A percentile compares a stretch with the other conserved stretches of the same genome.
Conservation (phyloP, 2,797 vertebrate species). For the Sphaeramia orbicularis region DNA sequence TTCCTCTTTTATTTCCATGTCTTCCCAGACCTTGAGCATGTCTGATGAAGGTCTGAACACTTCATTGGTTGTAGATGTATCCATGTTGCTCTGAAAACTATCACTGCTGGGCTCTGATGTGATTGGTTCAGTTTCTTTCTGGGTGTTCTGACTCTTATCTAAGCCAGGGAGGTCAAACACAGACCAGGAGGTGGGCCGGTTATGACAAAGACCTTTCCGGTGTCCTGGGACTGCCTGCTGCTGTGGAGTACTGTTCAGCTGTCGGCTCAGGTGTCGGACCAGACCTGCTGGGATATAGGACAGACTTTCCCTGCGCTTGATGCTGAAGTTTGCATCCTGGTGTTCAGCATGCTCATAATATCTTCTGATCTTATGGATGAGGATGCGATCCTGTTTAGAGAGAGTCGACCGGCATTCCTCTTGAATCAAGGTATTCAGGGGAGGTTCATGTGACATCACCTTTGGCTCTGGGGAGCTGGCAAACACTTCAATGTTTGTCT, state of each 20-base stretch:
- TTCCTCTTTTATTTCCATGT: slow-evolving; percentile 72
- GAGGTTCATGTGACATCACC: slow-evolving; percentile 7
- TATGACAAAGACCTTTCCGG: slow-evolving; percentile 58
- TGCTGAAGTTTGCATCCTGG: slow-evolving; percentile 88
- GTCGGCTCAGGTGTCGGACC: slow-evolving; percentile 90
- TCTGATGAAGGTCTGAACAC: slow-evolving; percentile 86
- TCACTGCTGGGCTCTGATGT: slow-evolving; percentile 20
- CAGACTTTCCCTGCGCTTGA: slow-evolving; percentile 94
- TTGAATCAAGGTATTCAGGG: slow-evolving; percentile 39
- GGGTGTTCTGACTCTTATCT: slow-evolving; percentile 55
- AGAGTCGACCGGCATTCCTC: slow-evolving; percentile 84
- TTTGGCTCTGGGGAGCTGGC: slow-evolving; percentile 52
- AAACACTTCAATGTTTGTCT: slow-evolving; percentile 60
- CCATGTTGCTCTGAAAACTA: slow-evolving; percentile 35
- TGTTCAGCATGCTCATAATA: slow-evolving; percentile 94
- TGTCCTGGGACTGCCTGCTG: slow-evolving; percentile 63
- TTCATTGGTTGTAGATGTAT: slow-evolving; percentile 70
- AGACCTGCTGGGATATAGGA: slow-evolving; percentile 95
- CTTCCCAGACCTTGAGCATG: slow-evolving; percentile 88
- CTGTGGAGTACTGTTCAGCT: slow-evolving; percentile 86
- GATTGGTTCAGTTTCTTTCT: slow-evolving; percentile 21
- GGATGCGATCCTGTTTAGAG: slow-evolving; percentile 89
- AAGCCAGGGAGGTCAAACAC: slow-evolving; percentile 85
- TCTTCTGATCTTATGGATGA: slow-evolving; percentile 92
- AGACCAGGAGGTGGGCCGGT: slow-evolving; percentile 85